Conservation (phyloP, 2,888 invertebrate species). For the Salpingus planirostris region DNA sequence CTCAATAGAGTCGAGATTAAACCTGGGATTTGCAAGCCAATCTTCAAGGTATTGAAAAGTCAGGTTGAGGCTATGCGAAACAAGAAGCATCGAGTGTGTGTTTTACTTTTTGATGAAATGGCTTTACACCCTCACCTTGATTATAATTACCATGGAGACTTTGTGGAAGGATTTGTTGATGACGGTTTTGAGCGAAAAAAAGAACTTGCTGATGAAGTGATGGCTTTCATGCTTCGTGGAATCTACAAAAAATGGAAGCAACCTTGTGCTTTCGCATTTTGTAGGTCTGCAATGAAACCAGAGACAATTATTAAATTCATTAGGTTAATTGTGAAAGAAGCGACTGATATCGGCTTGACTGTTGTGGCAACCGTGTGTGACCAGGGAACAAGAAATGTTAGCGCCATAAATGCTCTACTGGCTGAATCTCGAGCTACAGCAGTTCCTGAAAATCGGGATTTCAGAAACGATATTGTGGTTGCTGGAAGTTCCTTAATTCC, state of each 20-base stretch:
- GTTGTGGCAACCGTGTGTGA: too few species aligned
- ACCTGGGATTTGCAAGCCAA: background rate
- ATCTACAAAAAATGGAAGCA: constrained; percentile 1
- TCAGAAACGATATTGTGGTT: background rate
- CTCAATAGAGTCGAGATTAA: background rate
- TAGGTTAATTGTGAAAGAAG: background rate
- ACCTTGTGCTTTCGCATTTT: background rate
- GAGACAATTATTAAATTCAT: background rate
- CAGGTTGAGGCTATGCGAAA: background rate
- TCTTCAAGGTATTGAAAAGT: background rate
- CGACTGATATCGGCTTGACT: background rate
- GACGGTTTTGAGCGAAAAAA: background rate
- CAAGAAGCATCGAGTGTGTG: background rate
- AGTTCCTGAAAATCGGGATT: background rate
- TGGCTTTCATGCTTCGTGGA: background rate
- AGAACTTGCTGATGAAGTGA: background rate
- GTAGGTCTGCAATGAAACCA: background rate
- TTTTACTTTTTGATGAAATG: constrained; percentile 1
- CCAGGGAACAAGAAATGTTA: constrained; percentile 1
- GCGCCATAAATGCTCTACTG: background rate
- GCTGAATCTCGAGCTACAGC: background rate
- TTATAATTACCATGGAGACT: background rate
- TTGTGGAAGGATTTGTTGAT: background rate
- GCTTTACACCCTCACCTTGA: background rate
- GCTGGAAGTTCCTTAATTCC: background rate